A percentile compares a stretch with the other conserved stretches of the same genome.
Conservation (phyloP, 2,888 invertebrate species). For the Cryptus armator region DNA sequence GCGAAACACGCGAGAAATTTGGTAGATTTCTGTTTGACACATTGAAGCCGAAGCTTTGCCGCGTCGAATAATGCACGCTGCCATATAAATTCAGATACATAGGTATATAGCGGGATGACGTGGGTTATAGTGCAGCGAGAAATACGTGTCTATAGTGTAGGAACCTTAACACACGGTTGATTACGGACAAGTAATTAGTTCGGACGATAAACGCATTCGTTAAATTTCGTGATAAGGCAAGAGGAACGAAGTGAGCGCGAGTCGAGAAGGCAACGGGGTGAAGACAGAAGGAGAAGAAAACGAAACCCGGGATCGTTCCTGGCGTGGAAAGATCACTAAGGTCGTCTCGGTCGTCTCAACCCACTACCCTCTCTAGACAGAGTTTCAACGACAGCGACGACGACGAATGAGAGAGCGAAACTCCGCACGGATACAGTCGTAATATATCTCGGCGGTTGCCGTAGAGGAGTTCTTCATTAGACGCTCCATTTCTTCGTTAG, state of each 20-base stretch:
- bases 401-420: conserved; percentile 16
- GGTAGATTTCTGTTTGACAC: background rate
- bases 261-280: background rate
- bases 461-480: conserved; percentile 67
- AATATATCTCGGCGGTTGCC: conserved; percentile 55
- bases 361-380: conserved; percentile 26
- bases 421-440: conserved; percentile 38
- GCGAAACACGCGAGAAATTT: background rate
- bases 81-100: no score
- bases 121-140: no score
- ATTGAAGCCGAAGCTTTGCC: background rate
- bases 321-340: conserved; percentile 50
- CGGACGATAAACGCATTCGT: conserved; percentile 50
- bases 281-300: background rate
- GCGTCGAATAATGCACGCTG: conserved; percentile 3
- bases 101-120: no score
- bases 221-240: conserved; percentile 29
- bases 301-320: conserved; percentile 2
- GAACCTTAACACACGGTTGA: background rate
- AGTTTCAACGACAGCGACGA: conserved; percentile 43
- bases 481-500: conserved; percentile 65
- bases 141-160: no score
- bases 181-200: conserved; percentile 31
- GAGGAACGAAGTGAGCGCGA: background rate
- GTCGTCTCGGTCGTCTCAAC: conserved; percentile 45